Base-by-base conservation (phyloP, 2,113 vertebrate genomes). In the Oncorhynchus gorbuscha region DNA sequence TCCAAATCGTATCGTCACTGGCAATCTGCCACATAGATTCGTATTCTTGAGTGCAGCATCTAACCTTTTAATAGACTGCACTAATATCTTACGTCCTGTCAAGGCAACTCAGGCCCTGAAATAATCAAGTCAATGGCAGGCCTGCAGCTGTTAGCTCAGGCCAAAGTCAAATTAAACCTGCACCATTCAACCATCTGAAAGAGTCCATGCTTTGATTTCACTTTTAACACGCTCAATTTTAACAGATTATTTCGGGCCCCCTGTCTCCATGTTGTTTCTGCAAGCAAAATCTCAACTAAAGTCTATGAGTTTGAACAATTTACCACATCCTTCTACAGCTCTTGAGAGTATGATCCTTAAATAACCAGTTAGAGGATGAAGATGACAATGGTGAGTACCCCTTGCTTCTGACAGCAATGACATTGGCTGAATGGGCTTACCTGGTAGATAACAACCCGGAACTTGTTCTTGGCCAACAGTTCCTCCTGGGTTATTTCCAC, bases 371-470 rank as follows among this genome's bases (percentile, higher is more conserved):
- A 62, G 59, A 3, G 59, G 7, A 18, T 62, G n/a, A n/a, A 20
- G 18, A 58, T 62, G 7, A 62, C 51, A 55, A 22, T 62, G 2
- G 9, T 62, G 30, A 11, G 65, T 13, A 67, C 26, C 13, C 24
- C 14, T 55, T 18, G 51, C 51, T 30, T 32, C 22, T 64, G 20
- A 28, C 22, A 28, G 11, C n/a, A 30, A 72, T 58, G 49, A 32
- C 5, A 16, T 18, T 16, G 16, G 14, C 8, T 30, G 30, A n/a
- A 70, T 8, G 13, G n/a, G 18, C 87, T 94, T 92, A 99, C 98
- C 97, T 99, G 98, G 78, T 98, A 99, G 87, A 99, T 98, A 7
- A 99, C 96, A 45, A 99, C 98, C 0, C 96, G 94, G 84, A 98
- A 99, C 93, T 96, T 99, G 94, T 97, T 99, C 91, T 97, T 99